Conservation (phyloP, 2,797 vertebrate species). For the Sebastes jordani region DNA sequence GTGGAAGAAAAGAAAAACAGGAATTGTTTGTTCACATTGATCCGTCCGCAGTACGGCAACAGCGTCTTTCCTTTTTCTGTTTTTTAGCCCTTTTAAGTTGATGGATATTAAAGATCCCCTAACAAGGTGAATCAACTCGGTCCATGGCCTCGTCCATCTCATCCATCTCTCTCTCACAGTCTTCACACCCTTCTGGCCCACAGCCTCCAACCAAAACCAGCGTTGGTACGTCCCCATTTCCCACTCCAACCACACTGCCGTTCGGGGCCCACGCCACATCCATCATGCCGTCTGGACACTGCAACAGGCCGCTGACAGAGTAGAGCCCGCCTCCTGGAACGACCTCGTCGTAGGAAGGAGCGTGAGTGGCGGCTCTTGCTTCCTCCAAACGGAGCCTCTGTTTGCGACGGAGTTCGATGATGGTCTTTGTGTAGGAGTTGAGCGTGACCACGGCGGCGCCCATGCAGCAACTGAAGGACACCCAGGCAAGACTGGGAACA, state of each 20-base stretch:
- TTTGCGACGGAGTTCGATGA: slow-evolving; percentile 82
- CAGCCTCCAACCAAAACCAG: slow-evolving; percentile 81
- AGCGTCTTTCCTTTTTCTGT: slow-evolving; percentile 6
- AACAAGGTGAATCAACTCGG: slow-evolving; percentile 78
- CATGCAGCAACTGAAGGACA: slow-evolving; percentile 91
- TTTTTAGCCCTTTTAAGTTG: slow-evolving; percentile 18
- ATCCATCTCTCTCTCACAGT: slow-evolving; percentile 85
- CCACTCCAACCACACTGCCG: slow-evolving; percentile 64
- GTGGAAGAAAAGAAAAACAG: slow-evolving; percentile 6
- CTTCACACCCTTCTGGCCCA: slow-evolving; percentile 80
- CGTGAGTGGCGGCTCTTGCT: slow-evolving; percentile 65
- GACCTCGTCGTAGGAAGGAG: slow-evolving; percentile 80
- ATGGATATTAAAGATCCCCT: slow-evolving; percentile 13
- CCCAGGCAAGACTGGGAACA: slow-evolving; percentile 84
- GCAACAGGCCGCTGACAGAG: slow-evolving; percentile 82
- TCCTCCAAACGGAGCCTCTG: slow-evolving; percentile 81
- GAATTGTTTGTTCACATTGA: neutral
- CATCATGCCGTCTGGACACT: slow-evolving; percentile 79
- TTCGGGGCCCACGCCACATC: slow-evolving; percentile 76
- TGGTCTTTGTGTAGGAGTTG: slow-evolving; percentile 90
- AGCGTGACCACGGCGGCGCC: slow-evolving; percentile 87
- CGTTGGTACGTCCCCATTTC: slow-evolving; percentile 77
- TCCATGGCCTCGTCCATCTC: slow-evolving; percentile 77
- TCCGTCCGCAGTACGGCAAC: neutral
- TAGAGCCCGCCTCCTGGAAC: slow-evolving; percentile 79